phyloP scores from a whole-genome alignment of 2,113 vertebrate genomes.

The Cettia cetti region DNA sequence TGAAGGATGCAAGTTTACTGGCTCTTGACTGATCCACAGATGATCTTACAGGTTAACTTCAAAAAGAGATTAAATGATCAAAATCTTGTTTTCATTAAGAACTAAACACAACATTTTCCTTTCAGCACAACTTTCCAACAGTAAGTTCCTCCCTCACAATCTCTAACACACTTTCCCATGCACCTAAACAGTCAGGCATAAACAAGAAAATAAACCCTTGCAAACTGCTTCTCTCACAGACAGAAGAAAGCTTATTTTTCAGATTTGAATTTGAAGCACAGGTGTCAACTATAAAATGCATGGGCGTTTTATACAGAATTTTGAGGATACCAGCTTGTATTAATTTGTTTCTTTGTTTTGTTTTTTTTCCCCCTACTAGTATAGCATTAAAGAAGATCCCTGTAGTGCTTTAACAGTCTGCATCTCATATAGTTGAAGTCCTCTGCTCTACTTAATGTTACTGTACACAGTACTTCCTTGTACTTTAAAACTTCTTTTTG shows the following conservation, averaged over 20 bases:
- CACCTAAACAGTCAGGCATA: not conserved
- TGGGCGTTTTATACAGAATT: not conserved
- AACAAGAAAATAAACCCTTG: not conserved
- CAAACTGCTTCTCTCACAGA: not conserved
- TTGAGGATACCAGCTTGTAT: not conserved
- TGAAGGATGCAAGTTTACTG: not conserved
- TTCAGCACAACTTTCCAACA: not conserved
- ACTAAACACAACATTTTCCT: not conserved
- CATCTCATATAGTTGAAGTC: not conserved
- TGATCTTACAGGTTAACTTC: not conserved
- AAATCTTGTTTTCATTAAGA: not conserved
- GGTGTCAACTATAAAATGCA: not conserved
- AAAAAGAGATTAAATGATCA: not conserved
- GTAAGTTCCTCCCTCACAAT: not conserved
- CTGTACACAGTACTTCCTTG: not conserved
- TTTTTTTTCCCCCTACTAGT: not conserved
- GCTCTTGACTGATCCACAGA: not conserved
- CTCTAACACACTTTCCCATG: not conserved
- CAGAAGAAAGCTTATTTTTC: constrained; percentile 4
- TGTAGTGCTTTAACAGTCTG: not conserved
- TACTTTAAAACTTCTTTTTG: not conserved
- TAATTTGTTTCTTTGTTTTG: not conserved
- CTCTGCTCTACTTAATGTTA: not conserved
- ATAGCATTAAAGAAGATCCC: not conserved
- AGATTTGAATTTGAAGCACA: not conserved